Evolutionary conservation across 2,113 vertebrate genomes (phyloP), one percentile per base, ranked within the genome.

Genomic region (Thryonomys swinderianus): DNA sequence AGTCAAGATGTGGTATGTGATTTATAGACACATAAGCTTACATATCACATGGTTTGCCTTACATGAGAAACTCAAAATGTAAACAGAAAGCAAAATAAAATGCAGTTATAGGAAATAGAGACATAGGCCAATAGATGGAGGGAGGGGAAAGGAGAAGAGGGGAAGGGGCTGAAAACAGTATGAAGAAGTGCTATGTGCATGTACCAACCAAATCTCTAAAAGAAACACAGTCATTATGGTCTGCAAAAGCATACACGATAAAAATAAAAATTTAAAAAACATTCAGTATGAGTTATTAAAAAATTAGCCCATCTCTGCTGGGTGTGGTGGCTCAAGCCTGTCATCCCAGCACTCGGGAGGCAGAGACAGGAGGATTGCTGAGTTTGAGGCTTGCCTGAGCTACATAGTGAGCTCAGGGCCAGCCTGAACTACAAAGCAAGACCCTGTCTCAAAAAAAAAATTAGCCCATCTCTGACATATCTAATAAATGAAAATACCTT

Each of bases 401-500:
- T n/a, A n/a, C n/a, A n/a, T n/a, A n/a, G n/a, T n/a, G n/a, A n/a
- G n/a, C n/a, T n/a, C n/a, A n/a, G n/a, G n/a, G n/a, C n/a, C n/a
- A n/a, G n/a, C n/a, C n/a, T n/a, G n/a, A n/a, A n/a, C n/a, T n/a
- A n/a, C n/a, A n/a, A n/a, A n/a, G n/a, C n/a, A n/a, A n/a, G n/a
- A n/a, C n/a, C n/a, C n/a, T n/a, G n/a, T n/a, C n/a, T n/a, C n/a
- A n/a, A n/a, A 8, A 13, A 82, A 88, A 93, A 82, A 30, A 13
- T 23, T 32, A 13, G 66, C 37, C 37, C 66, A 71, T 62, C 73
- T 86, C 9, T 82, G 69, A 42, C 14, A 42, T 12, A 55, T 40
- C 23, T 80, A 90, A 90, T 78, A 61, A 83, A 37, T 48, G 37
- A 69, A 92, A 88, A 42, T 62, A 86, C 34, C 37, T 84, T 82